A percentile compares a stretch with the other conserved stretches of the same genome.
These are phyloP conservation scores for Dasypolia templi DNA, from an alignment of 2,888 invertebrate genomes.

Conservation along the genomic window DNA sequence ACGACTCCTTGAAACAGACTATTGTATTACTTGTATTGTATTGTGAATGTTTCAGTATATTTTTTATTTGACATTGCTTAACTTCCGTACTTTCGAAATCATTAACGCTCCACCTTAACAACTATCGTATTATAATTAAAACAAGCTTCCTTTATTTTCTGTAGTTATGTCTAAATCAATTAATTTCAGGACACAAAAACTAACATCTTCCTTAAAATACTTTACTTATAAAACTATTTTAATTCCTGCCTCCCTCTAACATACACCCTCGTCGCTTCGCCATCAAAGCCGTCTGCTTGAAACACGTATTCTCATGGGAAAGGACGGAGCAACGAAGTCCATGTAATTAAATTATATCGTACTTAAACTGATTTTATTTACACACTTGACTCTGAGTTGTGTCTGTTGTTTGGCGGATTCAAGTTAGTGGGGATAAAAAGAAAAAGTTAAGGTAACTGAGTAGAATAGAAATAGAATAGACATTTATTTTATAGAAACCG, in stretches of 20 bases:
- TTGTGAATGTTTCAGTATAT: background rate
- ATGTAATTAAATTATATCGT: slow-evolving; percentile 77
- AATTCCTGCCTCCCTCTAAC: slow-evolving; percentile 34
- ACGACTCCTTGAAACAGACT: background rate
- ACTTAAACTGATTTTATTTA: slow-evolving; percentile 70
- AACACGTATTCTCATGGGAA: slow-evolving; percentile 79
- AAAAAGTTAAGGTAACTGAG: background rate
- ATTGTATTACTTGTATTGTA: no score
- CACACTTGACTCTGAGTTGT: slow-evolving; percentile 39
- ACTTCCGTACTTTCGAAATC: background rate
- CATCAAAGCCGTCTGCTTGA: slow-evolving; percentile 81
- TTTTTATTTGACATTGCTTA: background rate
- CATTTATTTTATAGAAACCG: background rate
- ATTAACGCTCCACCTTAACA: background rate
- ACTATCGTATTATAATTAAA: background rate
- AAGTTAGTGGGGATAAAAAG: background rate
- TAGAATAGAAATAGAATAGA: no score
- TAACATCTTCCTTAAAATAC: background rate
- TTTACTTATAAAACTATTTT: background rate
- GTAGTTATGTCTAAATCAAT: background rate
- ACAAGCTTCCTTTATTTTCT: background rate
- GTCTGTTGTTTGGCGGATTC: slow-evolving; percentile 17
- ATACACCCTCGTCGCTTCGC: slow-evolving; percentile 60
- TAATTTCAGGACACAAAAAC: background rate
- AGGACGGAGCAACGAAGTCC: slow-evolving; percentile 66